Conservation (phyloP, 2,888 invertebrate genomes). For the Dicranocentrus wangi region DNA sequence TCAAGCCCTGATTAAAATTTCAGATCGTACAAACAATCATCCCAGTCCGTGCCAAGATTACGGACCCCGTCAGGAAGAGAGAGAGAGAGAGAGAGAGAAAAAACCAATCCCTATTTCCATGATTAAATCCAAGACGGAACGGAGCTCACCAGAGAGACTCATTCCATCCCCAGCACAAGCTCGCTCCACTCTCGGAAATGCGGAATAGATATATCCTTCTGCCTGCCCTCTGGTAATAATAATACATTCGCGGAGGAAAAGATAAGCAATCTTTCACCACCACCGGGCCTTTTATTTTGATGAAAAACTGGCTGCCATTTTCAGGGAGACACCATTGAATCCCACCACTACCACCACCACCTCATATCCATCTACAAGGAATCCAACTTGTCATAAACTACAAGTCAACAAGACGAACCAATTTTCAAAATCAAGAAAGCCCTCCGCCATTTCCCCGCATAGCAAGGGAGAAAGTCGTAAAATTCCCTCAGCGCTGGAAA, state of each 20-base stretch:
- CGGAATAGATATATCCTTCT: not conserved
- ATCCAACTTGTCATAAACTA: conserved; percentile 41
- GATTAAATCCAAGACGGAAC: no score
- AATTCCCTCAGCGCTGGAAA: no score
- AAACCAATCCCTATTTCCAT: no score
- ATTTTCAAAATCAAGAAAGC: conserved; percentile 57
- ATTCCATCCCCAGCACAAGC: no score
- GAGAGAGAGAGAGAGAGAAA: no score
- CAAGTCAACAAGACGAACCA: conserved; percentile 50
- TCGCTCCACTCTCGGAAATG: not conserved
- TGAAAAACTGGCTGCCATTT: conserved; percentile 38
- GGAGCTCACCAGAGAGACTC: no score
- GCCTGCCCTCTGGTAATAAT: not conserved
- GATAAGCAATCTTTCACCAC: conserved; percentile 40
- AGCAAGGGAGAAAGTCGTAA: conserved; percentile 50
- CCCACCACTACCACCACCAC: not conserved
- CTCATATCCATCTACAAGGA: not conserved
- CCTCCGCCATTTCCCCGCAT: not conserved
- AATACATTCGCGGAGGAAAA: conserved; percentile 7
- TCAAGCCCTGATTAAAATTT: conserved; percentile 11
- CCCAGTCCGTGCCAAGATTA: not conserved
- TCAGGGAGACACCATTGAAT: not conserved
- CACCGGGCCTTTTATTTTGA: conserved; percentile 27
- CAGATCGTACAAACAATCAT: not conserved
- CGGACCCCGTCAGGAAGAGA: no score